These are phyloP conservation scores for Andrena marginata DNA, from an alignment of 2,888 invertebrate species.

Conservation along the genomic window DNA sequence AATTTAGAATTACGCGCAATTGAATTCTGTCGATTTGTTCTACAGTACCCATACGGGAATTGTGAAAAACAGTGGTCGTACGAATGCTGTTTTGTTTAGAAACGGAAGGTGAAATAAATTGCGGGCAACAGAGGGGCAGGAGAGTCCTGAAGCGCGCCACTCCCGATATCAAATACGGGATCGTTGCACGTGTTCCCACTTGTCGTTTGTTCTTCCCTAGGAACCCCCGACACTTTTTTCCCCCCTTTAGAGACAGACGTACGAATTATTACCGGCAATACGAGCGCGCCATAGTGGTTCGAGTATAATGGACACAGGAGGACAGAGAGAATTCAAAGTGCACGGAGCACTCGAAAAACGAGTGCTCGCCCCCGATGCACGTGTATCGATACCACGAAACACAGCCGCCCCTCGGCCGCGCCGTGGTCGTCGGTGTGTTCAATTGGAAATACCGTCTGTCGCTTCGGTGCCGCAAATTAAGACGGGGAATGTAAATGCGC, in stretches of 20 bases:
- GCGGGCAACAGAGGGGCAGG: conserved; percentile 37
- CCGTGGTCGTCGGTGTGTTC: conserved; percentile 45
- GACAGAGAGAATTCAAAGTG: conserved; percentile 60
- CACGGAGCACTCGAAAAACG: conserved; percentile 62
- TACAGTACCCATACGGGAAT: background rate
- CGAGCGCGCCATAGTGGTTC: conserved; percentile 55
- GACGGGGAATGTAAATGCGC: conserved; percentile 53
- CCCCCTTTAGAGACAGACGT: conserved; percentile 57
- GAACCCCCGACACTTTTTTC: conserved; percentile 59
- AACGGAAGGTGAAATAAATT: conserved; percentile 53
- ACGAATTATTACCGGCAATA: conserved; percentile 69
- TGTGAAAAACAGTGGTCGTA: background rate
- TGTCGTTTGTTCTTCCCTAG: conserved; percentile 64
- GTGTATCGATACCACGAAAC: conserved; percentile 53
- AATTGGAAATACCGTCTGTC: conserved; percentile 66
- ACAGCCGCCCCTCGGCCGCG: conserved; percentile 24
- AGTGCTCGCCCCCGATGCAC: conserved; percentile 43
- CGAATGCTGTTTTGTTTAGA: conserved; percentile 55
- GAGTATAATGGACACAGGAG: conserved; percentile 65
- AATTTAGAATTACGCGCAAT: too few species aligned
- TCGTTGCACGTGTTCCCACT: conserved; percentile 67
- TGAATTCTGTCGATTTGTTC: background rate
- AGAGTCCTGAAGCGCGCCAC: conserved; percentile 29
- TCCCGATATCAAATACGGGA: conserved; percentile 61
- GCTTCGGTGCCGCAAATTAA: conserved; percentile 56